Evolutionary conservation across 2,888 invertebrate genomes (phyloP).

Genomic region (Dromius quadrimaculatus): DNA sequence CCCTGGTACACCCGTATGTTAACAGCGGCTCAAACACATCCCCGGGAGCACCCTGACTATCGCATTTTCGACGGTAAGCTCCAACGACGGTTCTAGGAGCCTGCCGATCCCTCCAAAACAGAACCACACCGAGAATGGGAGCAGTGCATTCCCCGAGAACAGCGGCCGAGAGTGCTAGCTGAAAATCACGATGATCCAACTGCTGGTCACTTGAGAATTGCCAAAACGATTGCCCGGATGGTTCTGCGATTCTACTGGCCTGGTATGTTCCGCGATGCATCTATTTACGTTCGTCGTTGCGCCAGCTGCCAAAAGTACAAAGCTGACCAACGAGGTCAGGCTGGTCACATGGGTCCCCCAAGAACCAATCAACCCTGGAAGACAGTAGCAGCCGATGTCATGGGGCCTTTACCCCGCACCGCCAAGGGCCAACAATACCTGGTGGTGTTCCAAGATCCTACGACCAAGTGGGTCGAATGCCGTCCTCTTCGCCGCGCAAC

Average conservation of each 20-base stretch:
- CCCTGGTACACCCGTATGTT: not conserved
- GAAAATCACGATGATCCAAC: constrained; percentile 50
- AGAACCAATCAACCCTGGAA: constrained; percentile 29
- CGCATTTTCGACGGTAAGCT: not conserved
- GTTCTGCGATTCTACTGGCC: constrained; percentile 54
- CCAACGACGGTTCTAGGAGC: constrained; percentile 23
- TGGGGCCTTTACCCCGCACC: no score
- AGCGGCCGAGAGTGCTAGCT: no score
- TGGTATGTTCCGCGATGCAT: constrained; percentile 50
- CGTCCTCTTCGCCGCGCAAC: no score
- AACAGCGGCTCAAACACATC: no score
- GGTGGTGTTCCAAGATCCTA: constrained; percentile 52
- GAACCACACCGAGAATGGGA: constrained; percentile 22
- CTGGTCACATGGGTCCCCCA: constrained; percentile 54
- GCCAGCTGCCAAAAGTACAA: constrained; percentile 56
- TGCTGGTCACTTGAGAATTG: constrained; percentile 52
- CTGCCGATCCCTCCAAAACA: constrained; percentile 1
- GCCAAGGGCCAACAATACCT: constrained; percentile 41
- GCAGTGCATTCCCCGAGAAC: constrained; percentile 12
- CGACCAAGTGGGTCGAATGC: no score
- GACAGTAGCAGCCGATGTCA: constrained; percentile 14
- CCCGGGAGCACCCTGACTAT: not conserved
- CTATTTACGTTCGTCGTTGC: constrained; percentile 54
- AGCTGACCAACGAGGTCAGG: constrained; percentile 48
- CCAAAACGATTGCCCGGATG: constrained; percentile 53